phyloP scores from a whole-genome alignment of 35 echinoderm and acorn worm genomes.

The Diadema setosum region DNA sequence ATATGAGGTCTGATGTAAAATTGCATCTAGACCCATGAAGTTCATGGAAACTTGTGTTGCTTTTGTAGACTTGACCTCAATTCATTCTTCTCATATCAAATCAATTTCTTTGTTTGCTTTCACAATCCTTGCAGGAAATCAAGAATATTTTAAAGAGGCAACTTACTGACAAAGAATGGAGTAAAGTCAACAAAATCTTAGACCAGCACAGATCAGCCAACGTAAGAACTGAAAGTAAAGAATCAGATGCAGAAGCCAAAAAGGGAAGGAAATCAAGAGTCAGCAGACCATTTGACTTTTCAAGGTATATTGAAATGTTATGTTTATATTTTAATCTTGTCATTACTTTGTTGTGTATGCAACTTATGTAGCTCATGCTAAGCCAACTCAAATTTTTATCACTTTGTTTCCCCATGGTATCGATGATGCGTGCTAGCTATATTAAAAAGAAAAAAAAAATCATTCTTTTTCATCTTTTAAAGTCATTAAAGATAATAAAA shows the following conservation, averaged over 20 bases:
- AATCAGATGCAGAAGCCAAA: background rate
- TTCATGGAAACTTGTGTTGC: too few relatives aligned
- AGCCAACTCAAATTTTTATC: background rate
- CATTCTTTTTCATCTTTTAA: too few relatives aligned
- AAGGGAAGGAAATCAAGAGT: background rate
- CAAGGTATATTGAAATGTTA: background rate
- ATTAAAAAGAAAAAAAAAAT: too few relatives aligned
- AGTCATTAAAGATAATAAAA: too few relatives aligned
- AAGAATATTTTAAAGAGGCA: background rate
- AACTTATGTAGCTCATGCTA: background rate
- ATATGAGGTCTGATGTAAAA: too few relatives aligned
- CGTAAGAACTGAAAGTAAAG: background rate
- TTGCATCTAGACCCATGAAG: too few relatives aligned
- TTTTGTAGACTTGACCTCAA: too few relatives aligned
- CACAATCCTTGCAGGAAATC: background rate
- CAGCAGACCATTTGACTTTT: slow-evolving; percentile 41
- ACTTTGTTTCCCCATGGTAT: background rate
- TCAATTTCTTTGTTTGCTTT: too few relatives aligned
- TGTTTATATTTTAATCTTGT: background rate
- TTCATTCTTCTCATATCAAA: too few relatives aligned
- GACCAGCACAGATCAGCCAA: background rate
- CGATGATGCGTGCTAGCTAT: background rate
- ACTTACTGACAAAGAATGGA: background rate
- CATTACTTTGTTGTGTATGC: background rate
- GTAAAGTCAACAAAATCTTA: background rate